Evolutionary conservation across 2,797 vertebrate species (phyloP).

Genomic region (Phataginus tetradactyla): DNA sequence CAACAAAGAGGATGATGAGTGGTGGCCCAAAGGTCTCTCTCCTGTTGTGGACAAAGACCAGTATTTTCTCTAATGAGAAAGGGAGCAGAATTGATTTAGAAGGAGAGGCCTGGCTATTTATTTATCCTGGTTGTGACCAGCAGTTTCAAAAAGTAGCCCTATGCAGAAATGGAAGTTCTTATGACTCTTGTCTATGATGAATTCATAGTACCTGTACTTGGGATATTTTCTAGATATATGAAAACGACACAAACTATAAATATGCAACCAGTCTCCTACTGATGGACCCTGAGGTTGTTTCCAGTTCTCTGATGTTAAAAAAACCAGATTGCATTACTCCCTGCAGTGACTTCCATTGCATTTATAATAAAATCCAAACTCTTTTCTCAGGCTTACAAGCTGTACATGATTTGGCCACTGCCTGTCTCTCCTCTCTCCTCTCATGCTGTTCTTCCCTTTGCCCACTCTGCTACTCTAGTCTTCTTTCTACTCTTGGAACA

Average conservation of each 20-base stretch:
- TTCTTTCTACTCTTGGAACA: background rate
- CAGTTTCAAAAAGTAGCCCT: conserved; percentile 12
- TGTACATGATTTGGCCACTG: background rate
- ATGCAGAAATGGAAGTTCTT: background rate
- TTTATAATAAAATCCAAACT: background rate
- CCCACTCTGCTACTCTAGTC: background rate
- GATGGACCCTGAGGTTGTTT: background rate
- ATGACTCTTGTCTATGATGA: background rate
- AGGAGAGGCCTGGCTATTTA: background rate
- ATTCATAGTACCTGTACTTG: background rate
- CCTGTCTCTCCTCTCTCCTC: background rate
- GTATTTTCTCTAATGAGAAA: background rate
- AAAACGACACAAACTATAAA: conserved; percentile 1
- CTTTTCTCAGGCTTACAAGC: background rate
- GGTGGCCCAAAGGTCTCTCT: background rate
- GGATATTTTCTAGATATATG: conserved; percentile 26
- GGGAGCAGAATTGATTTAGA: background rate
- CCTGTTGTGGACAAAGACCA: background rate
- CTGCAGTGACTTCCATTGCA: background rate
- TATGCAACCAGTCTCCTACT: background rate
- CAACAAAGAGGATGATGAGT: background rate
- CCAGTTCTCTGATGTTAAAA: conserved; percentile 24
- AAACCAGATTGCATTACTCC: background rate
- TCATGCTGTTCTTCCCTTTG: background rate
- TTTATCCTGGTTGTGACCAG: background rate